Conservation (phyloP, 2,888 invertebrate genomes). For the Deladenus siricidicola region DNA sequence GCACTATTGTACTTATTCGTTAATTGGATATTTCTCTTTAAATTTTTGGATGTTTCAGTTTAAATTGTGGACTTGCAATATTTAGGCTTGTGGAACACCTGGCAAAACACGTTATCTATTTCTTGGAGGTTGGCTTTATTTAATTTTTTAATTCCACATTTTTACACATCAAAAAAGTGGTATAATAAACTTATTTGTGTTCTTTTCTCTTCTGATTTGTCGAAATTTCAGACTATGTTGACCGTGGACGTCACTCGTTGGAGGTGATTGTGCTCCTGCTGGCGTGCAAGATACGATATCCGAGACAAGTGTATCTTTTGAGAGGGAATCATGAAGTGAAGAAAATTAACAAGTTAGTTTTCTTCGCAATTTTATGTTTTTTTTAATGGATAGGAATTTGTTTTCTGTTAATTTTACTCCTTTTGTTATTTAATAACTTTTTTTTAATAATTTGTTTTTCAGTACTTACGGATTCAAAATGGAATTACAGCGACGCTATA, state of each 20-base stretch:
- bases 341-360: constrained; percentile 36
- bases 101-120: constrained; percentile 32
- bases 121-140: constrained; percentile 36
- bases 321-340: constrained; percentile 45
- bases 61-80: not conserved
- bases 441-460: not conserved
- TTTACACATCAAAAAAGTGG: not conserved
- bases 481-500: constrained; percentile 28
- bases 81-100: constrained; percentile 31
- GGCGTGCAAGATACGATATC: constrained; percentile 35
- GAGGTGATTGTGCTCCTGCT: constrained; percentile 38
- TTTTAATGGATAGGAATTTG: too few species aligned
- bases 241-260: constrained; percentile 39
- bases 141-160: not conserved
- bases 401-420: too few species aligned
- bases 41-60: too few species aligned
- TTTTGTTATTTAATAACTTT: too few species aligned
- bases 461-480: constrained; percentile 39
- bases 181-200: too few species aligned
- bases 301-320: constrained; percentile 36
- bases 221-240: constrained; percentile 38
- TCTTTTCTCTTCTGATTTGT: too few species aligned
- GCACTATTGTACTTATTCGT: too few species aligned
- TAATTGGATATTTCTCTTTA: too few species aligned
- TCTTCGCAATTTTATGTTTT: too few species aligned